Evolutionary conservation across 23 tunicate species (phyloP), one percentile per base, ranked within the genome.

Genomic region (Corella eumyota): DNA sequence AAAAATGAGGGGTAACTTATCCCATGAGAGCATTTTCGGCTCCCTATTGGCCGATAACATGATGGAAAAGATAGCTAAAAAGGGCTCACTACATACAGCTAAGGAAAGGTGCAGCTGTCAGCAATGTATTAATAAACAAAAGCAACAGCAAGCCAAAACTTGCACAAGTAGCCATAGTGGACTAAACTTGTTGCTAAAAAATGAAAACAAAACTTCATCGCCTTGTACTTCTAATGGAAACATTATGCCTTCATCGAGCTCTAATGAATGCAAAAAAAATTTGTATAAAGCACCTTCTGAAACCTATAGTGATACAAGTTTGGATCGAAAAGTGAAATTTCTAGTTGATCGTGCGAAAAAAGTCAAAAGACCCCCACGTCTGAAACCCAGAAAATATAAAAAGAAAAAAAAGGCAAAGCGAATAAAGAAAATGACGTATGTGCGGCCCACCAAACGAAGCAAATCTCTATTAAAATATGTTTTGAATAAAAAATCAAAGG

Each of bases 381-480:
- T 17, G 11, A 65, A 22, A 65, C 24, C 34, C 30, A n/a, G 51
- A 68, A 20, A 58, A 56, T 33, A 26, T 4, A 68, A 32, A 55
- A 28, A 21, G 62, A 37, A 37, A 44, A n/a, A 63, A 0, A 37
- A 44, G 56, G 11, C 13, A 11, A 46, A 45, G 65, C 65, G 25
- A 30, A 15, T 17, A 30, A 68, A 68, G 25, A 32, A 34, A 50
- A 68, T 0, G 64, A 24, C n/a, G n/a, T 19, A 54, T 47, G 60
- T 30, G 73, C 31, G 13, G 27, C 24, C 20, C 32, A 25, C 46
- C 31, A 49, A 52, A 52, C 45, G 21, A 4, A 73, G 79, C 57
- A 62, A 73, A 27, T 73, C 79, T 3, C 72, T 75, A 24, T 34
- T 75, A 37, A 53, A 57, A 30, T 65, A 32, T 30, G 81, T 75